Base-by-base conservation (phyloP, 2,797 vertebrate species). In the Pempheris klunzingeri region DNA sequence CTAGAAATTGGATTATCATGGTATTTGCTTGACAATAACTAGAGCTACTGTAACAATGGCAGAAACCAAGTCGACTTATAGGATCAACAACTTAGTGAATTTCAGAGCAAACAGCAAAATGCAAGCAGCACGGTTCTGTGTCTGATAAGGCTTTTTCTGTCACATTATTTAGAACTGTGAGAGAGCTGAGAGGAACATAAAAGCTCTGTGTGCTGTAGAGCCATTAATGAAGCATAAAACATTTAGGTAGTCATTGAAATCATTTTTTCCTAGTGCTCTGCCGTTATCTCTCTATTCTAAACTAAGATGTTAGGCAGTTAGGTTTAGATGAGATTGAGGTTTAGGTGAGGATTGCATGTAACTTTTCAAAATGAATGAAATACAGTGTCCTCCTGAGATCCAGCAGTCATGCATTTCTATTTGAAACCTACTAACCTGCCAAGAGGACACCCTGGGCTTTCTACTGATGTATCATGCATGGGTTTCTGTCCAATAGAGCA, bases 51-150 rank as follows among this genome's bases (percentile, higher is more conserved):
- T 53, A 68, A 77, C 53, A 71, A 68, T 47, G 64, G 69, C 64
- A 68, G 26, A 59, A 74, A 76, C 66, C 71, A 59, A 76, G 74
- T 73, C 60, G 67, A 76, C 68, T 87, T 83, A 79, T 50, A 54
- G 78, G 84, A 87, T 87, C 78, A 84, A 65, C 62, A 75, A 74
- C 70, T 74, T 82, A 64, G 68, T n/a, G 47, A 71, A 77, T 87
- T 75, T 84, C 74, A 74, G 71, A 83, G 80, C 32, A 60, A 81
- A 79, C 39, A 61, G 26, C 41, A 28, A 60, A 80, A 65, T 32
- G 62, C 26, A 20, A 54, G 15, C 47, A 64, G 30, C 26, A 7
- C 9, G n/a, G 28, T 52, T 58, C 39, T 39, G 18, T 36, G 5
- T 46, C 43, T 15, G 38, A 36, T 50, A 20, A 59, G 28, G 11